These are phyloP conservation scores for Gastracanthus pulcherrimus DNA, from an alignment of 2,888 invertebrate species.

Conservation along the genomic window DNA sequence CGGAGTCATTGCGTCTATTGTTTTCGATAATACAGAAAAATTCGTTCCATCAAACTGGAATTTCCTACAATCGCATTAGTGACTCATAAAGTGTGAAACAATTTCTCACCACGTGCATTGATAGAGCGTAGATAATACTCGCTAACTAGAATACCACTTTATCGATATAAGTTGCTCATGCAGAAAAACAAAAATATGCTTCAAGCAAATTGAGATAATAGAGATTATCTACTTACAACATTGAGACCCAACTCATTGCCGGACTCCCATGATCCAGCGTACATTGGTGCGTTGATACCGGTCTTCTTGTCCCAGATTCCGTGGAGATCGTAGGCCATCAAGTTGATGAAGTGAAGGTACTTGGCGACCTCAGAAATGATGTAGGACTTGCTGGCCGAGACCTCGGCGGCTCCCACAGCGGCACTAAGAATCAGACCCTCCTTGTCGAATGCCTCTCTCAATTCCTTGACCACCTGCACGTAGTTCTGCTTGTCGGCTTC, in stretches of 20 bases:
- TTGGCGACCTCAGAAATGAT: constrained; percentile 80
- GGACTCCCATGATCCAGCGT: constrained; percentile 67
- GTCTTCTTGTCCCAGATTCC: constrained; percentile 79
- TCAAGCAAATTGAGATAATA: not conserved
- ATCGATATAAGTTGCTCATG: not conserved
- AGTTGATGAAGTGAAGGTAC: constrained; percentile 83
- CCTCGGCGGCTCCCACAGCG: constrained; percentile 80
- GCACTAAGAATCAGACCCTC: constrained; percentile 72
- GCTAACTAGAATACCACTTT: not conserved
- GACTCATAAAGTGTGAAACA: not conserved
- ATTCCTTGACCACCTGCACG: constrained; percentile 79
- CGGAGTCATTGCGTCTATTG: too few relatives aligned
- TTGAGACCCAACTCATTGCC: constrained; percentile 70
- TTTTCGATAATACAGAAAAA: too few relatives aligned
- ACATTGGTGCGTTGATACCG: constrained; percentile 85
- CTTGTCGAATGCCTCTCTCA: constrained; percentile 79
- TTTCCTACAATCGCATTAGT: not conserved
- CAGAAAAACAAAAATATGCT: not conserved
- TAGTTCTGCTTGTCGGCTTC: constrained; percentile 78
- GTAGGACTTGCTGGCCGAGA: constrained; percentile 80
- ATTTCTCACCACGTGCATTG: too few relatives aligned
- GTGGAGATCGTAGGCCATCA: constrained; percentile 88
- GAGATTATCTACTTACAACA: constrained; percentile 71
- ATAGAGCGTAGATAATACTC: not conserved
- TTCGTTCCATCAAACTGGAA: constrained; percentile 83